A percentile compares a stretch with the other conserved stretches of the same genome.
Evolutionary conservation across 2,113 vertebrate genomes (phyloP).

Genomic region (Monarcha castaneiventris): DNA sequence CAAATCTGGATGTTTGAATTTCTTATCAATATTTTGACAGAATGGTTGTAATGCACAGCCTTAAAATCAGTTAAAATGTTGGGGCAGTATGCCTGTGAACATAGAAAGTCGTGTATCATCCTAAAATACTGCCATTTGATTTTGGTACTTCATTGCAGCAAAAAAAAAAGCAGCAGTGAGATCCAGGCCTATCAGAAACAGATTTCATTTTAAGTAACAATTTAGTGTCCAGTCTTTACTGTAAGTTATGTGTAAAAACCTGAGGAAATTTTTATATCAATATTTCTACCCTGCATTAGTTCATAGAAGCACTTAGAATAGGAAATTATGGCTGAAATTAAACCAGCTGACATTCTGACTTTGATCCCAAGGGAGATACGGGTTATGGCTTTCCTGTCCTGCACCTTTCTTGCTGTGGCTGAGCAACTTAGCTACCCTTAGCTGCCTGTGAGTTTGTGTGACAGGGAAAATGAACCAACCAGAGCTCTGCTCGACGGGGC

Average conservation of each 20-base stretch:
- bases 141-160: background rate
- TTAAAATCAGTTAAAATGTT: background rate
- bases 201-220: background rate
- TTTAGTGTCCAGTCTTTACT: background rate
- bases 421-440: background rate
- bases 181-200: background rate
- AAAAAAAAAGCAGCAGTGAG: background rate
- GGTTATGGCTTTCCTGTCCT: background rate
- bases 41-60: background rate
- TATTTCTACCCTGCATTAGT: background rate
- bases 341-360: background rate
- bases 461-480: background rate
- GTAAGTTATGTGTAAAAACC: background rate
- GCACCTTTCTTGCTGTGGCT: background rate
- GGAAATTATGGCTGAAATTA: background rate
- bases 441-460: background rate
- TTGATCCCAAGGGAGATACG: background rate
- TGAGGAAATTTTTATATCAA: background rate
- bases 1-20: background rate
- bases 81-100: background rate
- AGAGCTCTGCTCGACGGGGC: background rate
- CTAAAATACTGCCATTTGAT: background rate
- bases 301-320: background rate
- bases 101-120: background rate
- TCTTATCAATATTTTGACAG: conserved; percentile 37